A percentile compares a stretch with the other conserved stretches of the same genome.
phyloP scores from a whole-genome alignment of 2,797 vertebrate genomes.

The Otolemur crassicaudatus region DNA sequence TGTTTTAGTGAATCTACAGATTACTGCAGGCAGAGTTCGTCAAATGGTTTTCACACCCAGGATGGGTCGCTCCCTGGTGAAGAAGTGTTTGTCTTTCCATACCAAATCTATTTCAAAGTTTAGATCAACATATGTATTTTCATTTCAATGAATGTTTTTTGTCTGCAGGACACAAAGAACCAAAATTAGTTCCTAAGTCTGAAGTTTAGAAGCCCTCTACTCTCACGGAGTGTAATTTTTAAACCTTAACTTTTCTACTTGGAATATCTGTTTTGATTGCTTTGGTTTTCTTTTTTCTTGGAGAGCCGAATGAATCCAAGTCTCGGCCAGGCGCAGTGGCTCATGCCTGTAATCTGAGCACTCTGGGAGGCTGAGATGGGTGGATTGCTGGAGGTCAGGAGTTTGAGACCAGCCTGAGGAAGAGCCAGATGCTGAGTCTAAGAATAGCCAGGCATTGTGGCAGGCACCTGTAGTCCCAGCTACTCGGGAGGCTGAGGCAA shows the following conservation, averaged over 20 bases:
- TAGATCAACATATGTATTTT: not conserved
- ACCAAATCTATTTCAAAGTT: not conserved
- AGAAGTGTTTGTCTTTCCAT: not conserved
- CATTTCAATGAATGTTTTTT: not conserved
- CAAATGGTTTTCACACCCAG: not conserved
- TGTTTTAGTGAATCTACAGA: not conserved
- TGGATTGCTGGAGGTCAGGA: no score
- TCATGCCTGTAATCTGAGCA: no score
- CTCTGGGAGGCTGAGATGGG: no score
- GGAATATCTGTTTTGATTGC: not conserved
- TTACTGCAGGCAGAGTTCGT: not conserved
- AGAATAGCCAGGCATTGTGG: no score
- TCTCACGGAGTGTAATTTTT: not conserved
- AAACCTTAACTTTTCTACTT: constrained; percentile 5
- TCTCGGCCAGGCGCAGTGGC: no score
- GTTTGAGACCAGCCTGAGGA: no score
- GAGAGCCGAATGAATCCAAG: not conserved
- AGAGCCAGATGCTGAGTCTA: no score
- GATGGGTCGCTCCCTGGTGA: not conserved
- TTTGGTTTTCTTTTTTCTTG: constrained; percentile 17
- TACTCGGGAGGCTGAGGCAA: no score
- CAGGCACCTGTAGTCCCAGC: no score
- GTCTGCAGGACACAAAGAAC: not conserved
- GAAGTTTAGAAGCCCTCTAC: not conserved
- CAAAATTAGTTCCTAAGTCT: not conserved